phyloP scores from a whole-genome alignment of 2,113 vertebrate genomes.

The Siniperca chuatsi region DNA sequence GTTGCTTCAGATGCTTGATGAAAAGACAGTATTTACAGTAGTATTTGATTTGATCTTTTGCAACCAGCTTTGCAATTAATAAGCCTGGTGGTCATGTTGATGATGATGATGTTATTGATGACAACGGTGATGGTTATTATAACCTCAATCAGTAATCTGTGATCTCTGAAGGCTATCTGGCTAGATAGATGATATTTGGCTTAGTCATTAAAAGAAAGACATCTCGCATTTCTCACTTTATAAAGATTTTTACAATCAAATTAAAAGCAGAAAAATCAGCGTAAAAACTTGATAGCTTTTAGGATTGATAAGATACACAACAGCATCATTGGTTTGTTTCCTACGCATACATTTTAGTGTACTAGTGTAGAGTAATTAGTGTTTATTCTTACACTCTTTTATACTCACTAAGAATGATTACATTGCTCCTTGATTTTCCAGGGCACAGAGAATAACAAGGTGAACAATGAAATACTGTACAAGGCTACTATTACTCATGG shows the following conservation, averaged over 20 bases:
- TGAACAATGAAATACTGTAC: slow-evolving; percentile 6
- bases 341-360: not conserved
- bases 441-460: not conserved
- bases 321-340: not conserved
- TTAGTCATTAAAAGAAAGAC: not conserved
- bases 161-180: not conserved
- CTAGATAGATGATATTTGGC: not conserved
- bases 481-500: not conserved
- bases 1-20: not conserved
- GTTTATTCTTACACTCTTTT: not conserved
- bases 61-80: not conserved
- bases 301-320: not conserved
- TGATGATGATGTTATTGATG: not conserved
- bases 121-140: not conserved
- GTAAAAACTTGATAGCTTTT: not conserved
- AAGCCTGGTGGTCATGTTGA: not conserved
- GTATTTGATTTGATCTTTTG: not conserved
- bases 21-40: not conserved
- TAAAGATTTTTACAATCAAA: not conserved
- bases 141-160: not conserved
- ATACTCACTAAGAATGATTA: not conserved
- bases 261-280: not conserved
- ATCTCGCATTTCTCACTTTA: not conserved
- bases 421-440: not conserved
- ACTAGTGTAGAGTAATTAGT: not conserved